Percentiles rank a stretch among this genome's conserved stretches.
Evolutionary conservation across 35 echinoderm and acorn worm species (phyloP).

Genomic region (Ophiothrix spiculata): DNA sequence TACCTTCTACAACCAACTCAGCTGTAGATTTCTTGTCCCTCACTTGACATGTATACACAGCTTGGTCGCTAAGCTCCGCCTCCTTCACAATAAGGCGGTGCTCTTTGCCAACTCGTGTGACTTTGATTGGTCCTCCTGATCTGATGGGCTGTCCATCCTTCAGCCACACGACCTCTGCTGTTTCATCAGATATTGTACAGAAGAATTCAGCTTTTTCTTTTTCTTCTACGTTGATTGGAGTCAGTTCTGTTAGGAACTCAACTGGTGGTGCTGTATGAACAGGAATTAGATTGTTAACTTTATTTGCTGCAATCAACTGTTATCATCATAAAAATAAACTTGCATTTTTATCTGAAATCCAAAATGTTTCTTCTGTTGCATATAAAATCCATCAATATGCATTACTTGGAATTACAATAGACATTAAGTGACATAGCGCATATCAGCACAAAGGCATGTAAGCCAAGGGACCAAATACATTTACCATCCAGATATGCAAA

Average conservation of each 20-base stretch:
- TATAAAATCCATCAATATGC: too few species aligned
- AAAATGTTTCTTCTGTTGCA: too few species aligned
- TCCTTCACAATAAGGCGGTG: constrained; percentile 15
- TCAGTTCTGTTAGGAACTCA: constrained; percentile 67
- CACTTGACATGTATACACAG: constrained; percentile 18
- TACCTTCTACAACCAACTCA: constrained; percentile 32
- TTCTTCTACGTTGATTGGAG: constrained; percentile 42
- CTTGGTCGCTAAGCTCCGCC: constrained; percentile 12
- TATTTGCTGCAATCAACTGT: background rate
- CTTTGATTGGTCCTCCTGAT: background rate
- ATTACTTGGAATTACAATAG: too few species aligned
- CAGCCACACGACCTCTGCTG: constrained; percentile 58
- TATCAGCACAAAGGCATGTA: too few species aligned
- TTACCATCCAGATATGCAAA: too few species aligned
- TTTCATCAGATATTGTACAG: constrained; percentile 63
- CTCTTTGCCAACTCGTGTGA: constrained; percentile 16
- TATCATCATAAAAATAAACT: background rate
- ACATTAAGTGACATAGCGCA: too few species aligned
- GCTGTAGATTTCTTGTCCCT: constrained; percentile 26
- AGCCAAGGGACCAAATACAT: too few species aligned
- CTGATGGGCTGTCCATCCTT: constrained; percentile 39
- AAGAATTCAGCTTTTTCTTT: constrained; percentile 46
- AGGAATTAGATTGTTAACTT: background rate
- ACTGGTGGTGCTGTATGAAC: constrained; percentile 50
- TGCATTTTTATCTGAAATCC: too few species aligned